Evolutionary conservation across 2,888 invertebrate species (phyloP), one percentile per base, ranked within the genome.

Genomic region (Agrotis ipsilon): DNA sequence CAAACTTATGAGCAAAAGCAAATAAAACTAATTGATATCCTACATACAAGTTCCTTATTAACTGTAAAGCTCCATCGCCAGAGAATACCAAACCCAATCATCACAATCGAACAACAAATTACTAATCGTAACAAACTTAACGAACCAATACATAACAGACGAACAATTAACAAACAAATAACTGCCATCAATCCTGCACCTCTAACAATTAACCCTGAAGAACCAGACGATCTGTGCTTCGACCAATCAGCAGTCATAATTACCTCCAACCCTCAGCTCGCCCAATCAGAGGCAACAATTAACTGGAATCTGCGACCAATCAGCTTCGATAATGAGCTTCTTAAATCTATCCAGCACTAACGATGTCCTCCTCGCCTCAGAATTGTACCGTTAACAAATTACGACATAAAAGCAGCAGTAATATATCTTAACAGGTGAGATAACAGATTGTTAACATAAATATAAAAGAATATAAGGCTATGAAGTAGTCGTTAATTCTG

Each of bases 331-430:
- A 81, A 79, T 68, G 77, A 79, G 68, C 72, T 77, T 54, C 58
- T 81, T 79, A 79, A 77, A 77, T 72, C 77, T 62, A 51, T 43
- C 46, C 61, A 48, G 24, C 14, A 7, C 32, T 81, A 81, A 78
- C 79, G 71, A 80, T 58, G 60, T 43, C 24, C 49, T 73, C 66
- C 52, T 39, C 59, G 52, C 58, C 48, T 57, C 43, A 32, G 32
- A 43, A 58, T 11, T 39, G 39, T 43, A 18, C 61, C 24, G 58
- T 59, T 52, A 63, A 51, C 63, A 66, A 71, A 80, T 77, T 67
- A 72, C 60, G 9, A 60, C 11, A 16, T 24, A 55, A 43, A 51
- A 11, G n/a, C 18, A 46, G 58, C 54, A 63, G 54, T 51, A 48
- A 61, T 75, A 32, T 74, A 51, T 51, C 32, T 51, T 19, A 58